These are phyloP conservation scores for Apogon hyalosoma DNA, from an alignment of 2,797 vertebrate genomes.

Conservation along the genomic window DNA sequence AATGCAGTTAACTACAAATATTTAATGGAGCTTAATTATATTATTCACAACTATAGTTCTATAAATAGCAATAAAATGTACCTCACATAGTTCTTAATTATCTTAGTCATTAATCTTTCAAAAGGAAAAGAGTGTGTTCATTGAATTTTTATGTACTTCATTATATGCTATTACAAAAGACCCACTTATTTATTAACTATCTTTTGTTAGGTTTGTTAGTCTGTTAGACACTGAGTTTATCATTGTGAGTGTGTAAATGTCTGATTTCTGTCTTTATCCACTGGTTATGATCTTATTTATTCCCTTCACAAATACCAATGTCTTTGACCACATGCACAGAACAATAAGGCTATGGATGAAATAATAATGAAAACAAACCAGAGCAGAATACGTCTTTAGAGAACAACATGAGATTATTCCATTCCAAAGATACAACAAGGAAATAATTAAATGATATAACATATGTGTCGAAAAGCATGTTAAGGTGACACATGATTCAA, in stretches of 20 bases:
- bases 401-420: constrained; percentile 31
- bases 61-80: neutral
- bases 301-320: constrained; percentile 35
- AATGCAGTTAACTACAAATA: neutral
- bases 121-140: neutral
- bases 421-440: constrained; percentile 44
- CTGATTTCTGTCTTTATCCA: constrained; percentile 8
- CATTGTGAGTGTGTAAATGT: constrained; percentile 6
- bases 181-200: constrained; percentile 20
- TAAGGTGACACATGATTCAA: constrained; percentile 35
- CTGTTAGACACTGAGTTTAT: neutral
- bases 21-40: neutral
- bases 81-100: neutral
- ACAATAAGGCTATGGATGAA: constrained; percentile 28
- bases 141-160: constrained; percentile 15
- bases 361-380: constrained; percentile 42
- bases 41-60: neutral
- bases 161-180: constrained; percentile 3
- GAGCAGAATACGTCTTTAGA: constrained; percentile 8
- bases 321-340: constrained; percentile 24
- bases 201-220: neutral
- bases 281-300: neutral
- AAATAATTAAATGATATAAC: constrained; percentile 68
- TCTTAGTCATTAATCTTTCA: constrained; percentile 1
- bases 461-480: constrained; percentile 51